Base-by-base conservation (phyloP, 2,888 invertebrate species). In the Erebia palarica region DNA sequence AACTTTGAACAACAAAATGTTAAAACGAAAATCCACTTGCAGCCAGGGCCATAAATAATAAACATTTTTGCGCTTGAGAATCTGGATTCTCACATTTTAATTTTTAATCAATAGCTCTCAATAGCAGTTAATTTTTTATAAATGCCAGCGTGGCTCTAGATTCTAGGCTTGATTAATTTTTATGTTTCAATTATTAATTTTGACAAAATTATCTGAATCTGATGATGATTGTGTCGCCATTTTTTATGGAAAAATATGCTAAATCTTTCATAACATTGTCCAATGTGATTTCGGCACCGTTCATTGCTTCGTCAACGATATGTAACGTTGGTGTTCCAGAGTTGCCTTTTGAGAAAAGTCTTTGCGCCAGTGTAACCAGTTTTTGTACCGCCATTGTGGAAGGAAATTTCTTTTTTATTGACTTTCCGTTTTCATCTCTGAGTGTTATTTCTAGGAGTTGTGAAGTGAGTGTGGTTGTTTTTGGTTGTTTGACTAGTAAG, bases 231-330 rank as follows among this genome's bases (percentile, higher is more conserved):
- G 94, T 95, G 88, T 98, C 98, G 73, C 96, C 97, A 80, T 96
- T 96, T 89, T 97, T 96, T 57, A 98, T 92, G 0, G 98, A 97
- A 88, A 96, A 98, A 86, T 96, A 97, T 65, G 95, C 95, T 58
- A 98, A 90, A 81, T 97, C 96, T 86, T 97, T 97, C 81, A 97
- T 95, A 72, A 95, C 96, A 84, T 98, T 97, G 76, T 98, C 97
- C 77, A 98, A 87, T 70, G 93, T 91, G 78, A 98, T 96, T 82
- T 96, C 95, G 11, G 96, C 94, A 18, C 95, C 95, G 7, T 94
- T 86, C 86, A 94, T 92, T 77, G 94, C 89, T 13, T 93, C 93
- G 78, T 95, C 95, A 1, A 94, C 80, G 73, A 95, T 92, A 72
- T 89, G 88, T 18, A 95, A 79, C 0, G 78, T 86, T 0, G 94